phyloP scores from a whole-genome alignment of 2,797 vertebrate species.

The Pseudopleuronectes americanus region DNA sequence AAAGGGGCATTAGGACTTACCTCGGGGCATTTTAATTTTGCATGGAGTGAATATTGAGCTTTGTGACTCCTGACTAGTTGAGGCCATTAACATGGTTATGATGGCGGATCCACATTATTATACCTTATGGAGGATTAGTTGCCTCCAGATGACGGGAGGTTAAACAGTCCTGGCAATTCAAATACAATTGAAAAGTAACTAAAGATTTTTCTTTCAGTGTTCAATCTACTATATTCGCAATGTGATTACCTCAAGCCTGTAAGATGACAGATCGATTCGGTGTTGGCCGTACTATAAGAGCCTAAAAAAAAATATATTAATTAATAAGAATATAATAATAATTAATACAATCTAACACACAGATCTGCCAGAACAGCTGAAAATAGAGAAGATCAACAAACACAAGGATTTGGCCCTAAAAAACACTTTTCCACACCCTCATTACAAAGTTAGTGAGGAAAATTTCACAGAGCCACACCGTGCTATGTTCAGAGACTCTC shows the following conservation, averaged over 20 bases:
- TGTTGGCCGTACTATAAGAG: not conserved
- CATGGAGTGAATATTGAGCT: not conserved
- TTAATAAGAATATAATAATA: not conserved
- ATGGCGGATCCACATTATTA: not conserved
- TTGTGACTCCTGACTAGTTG: not conserved
- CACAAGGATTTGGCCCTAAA: no score
- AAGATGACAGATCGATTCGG: not conserved
- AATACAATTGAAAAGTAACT: not conserved
- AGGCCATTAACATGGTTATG: not conserved
- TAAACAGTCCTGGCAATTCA: not conserved
- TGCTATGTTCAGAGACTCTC: constrained; percentile 3
- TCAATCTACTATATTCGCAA: not conserved
- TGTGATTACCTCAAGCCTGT: not conserved
- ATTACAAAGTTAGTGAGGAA: no score
- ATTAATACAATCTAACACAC: no score
- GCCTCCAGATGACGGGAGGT: not conserved
- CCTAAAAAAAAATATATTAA: no score
- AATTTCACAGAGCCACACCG: constrained; percentile 4
- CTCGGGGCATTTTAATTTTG: not conserved
- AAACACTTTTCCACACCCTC: no score
- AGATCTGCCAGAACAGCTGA: not conserved
- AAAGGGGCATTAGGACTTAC: not conserved
- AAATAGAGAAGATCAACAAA: no score
- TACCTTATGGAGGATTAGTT: not conserved
- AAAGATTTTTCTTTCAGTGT: not conserved